phyloP scores from a whole-genome alignment of 2,797 vertebrate genomes.

The Coranthus polyacanthus region DNA sequence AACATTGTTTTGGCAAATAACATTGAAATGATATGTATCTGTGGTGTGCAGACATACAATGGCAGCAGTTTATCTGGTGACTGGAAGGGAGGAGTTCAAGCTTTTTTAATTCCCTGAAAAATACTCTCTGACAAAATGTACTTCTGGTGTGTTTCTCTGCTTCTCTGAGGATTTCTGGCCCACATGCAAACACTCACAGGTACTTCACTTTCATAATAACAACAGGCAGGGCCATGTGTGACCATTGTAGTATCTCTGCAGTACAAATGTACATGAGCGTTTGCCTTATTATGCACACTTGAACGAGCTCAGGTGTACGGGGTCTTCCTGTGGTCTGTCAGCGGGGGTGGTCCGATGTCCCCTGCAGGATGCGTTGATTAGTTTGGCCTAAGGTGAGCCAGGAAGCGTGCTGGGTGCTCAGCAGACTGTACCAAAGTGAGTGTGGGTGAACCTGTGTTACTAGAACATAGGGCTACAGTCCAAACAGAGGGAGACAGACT shows the following conservation, averaged over 20 bases:
- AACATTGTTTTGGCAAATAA: too few species aligned
- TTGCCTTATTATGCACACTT: constrained; percentile 42
- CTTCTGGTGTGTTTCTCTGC: not conserved
- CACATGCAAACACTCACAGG: constrained; percentile 1
- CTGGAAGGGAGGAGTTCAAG: not conserved
- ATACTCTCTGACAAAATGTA: not conserved
- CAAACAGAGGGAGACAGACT: constrained; percentile 3
- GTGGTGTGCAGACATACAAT: too few species aligned
- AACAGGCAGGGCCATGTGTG: constrained; percentile 45
- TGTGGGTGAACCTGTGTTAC: constrained; percentile 38
- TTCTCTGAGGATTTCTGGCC: not conserved
- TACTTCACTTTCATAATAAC: constrained; percentile 3
- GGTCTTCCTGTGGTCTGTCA: constrained; percentile 57
- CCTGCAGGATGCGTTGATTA: constrained; percentile 83
- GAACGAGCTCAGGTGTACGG: constrained; percentile 59
- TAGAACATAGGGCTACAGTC: constrained; percentile 43
- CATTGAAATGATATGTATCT: too few species aligned
- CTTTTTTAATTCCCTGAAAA: not conserved
- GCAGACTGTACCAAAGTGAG: constrained; percentile 59
- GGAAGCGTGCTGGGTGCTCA: constrained; percentile 55
- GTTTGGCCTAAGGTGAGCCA: constrained; percentile 74
- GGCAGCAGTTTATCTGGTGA: too few species aligned
- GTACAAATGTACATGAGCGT: constrained; percentile 15
- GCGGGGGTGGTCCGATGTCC: constrained; percentile 53
- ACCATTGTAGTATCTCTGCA: constrained; percentile 9